These are phyloP conservation scores for Drosophila monieri DNA, from an alignment of 2,888 invertebrate species.

Conservation along the genomic window DNA sequence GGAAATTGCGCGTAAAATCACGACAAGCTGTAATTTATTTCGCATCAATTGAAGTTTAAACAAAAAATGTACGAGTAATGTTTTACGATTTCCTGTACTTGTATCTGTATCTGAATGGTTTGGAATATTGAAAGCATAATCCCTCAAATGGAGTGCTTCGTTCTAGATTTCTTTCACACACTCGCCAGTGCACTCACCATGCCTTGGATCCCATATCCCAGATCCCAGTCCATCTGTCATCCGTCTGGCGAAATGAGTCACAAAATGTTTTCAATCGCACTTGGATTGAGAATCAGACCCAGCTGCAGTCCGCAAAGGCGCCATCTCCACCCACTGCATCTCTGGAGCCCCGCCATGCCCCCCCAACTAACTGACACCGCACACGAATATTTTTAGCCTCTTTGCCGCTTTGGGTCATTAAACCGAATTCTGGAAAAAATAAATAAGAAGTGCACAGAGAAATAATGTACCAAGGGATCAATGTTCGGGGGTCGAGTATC, in stretches of 20 bases:
- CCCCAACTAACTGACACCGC: slow-evolving; percentile 38
- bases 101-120: background rate
- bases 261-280: slow-evolving; percentile 30
- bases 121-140: slow-evolving; percentile 9
- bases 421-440: slow-evolving; percentile 55
- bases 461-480: slow-evolving; percentile 1
- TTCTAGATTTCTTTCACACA: slow-evolving; percentile 3
- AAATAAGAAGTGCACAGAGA: slow-evolving; percentile 20
- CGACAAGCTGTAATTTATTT: slow-evolving; percentile 71
- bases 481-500: background rate
- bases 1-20: slow-evolving; percentile 79
- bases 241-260: slow-evolving; percentile 40
- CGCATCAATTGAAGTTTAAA: slow-evolving; percentile 64
- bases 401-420: slow-evolving; percentile 67
- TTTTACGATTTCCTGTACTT: slow-evolving; percentile 12
- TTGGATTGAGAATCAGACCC: slow-evolving; percentile 6
- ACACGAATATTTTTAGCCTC: slow-evolving; percentile 69
- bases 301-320: slow-evolving; percentile 39
- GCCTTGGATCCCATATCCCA: background rate
- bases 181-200: slow-evolving; percentile 13
- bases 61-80: slow-evolving; percentile 7
- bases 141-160: background rate
- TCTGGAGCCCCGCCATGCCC: background rate
- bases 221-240: slow-evolving; percentile 16
- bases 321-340: slow-evolving; percentile 24